phyloP scores from a whole-genome alignment of 2,113 vertebrate genomes.

The Notothenia rossii region DNA sequence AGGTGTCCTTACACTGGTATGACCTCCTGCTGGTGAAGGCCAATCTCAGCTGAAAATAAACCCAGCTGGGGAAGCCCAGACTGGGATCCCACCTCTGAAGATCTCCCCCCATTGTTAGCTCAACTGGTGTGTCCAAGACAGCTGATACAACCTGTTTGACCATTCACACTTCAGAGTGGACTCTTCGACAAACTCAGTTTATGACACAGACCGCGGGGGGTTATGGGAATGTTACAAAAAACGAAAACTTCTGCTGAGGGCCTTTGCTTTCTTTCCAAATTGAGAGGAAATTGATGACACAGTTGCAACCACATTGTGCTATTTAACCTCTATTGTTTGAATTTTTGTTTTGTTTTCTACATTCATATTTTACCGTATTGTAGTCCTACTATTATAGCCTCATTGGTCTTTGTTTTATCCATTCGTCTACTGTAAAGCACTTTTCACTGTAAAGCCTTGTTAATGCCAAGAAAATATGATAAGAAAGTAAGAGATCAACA shows the following conservation, averaged over 20 bases:
- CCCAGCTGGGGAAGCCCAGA: slow-evolving; percentile 38
- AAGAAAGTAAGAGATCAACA: no score
- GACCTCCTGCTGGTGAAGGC: slow-evolving; percentile 49
- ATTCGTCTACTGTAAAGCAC: background rate
- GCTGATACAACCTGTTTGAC: slow-evolving; percentile 63
- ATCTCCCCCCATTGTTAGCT: slow-evolving; percentile 38
- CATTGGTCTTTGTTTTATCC: background rate
- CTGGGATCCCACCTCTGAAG: slow-evolving; percentile 39
- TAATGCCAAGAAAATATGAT: background rate
- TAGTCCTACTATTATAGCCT: background rate
- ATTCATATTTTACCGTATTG: background rate
- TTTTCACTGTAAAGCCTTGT: background rate
- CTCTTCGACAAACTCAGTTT: background rate
- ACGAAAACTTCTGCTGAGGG: background rate
- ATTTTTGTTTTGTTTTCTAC: background rate
- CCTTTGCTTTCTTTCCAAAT: background rate
- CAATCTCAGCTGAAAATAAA: slow-evolving; percentile 35
- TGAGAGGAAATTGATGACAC: background rate
- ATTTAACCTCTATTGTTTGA: background rate
- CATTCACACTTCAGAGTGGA: slow-evolving; percentile 17
- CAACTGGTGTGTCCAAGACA: slow-evolving; percentile 58
- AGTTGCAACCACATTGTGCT: background rate
- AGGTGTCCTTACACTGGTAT: slow-evolving; percentile 50
- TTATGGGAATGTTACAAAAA: slow-evolving; percentile 14
- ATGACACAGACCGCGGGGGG: background rate